Evolutionary conservation across 2,888 invertebrate genomes (phyloP).

Genomic region (Agrotis exclamationis): DNA sequence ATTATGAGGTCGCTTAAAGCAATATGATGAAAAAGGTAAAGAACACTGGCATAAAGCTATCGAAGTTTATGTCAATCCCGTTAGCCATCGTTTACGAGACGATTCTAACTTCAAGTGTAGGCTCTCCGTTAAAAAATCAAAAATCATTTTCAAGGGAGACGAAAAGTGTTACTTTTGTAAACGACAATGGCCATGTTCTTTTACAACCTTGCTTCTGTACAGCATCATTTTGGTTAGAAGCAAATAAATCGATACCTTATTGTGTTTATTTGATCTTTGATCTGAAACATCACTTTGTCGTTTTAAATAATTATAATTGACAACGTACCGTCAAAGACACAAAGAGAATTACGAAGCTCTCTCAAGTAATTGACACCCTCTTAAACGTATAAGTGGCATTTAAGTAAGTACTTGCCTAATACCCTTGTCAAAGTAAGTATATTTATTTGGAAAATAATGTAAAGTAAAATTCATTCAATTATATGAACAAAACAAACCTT

Average conservation of each 20-base stretch:
- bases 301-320: not conserved
- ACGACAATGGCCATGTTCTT: no score
- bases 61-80: no score
- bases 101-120: no score
- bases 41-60: no score
- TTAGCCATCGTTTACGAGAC: no score
- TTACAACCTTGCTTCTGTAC: not conserved
- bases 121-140: no score
- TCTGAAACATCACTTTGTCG: not conserved
- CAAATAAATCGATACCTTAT: not conserved
- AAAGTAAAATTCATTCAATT: slow-evolving; percentile 10
- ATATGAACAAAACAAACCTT: not conserved
- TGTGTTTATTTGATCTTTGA: not conserved
- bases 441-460: not conserved
- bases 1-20: no score
- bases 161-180: no score
- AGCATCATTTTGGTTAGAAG: not conserved
- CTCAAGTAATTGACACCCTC: not conserved
- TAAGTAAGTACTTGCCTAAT: not conserved
- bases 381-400: not conserved
- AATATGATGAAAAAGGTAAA: no score
- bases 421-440: not conserved
- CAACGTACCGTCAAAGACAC: not conserved
- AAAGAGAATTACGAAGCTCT: not conserved
- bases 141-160: no score